Percentiles rank a stretch among this genome's conserved stretches.
Evolutionary conservation across 2,797 vertebrate species (phyloP).

Genomic region (Fratercula arctica): DNA sequence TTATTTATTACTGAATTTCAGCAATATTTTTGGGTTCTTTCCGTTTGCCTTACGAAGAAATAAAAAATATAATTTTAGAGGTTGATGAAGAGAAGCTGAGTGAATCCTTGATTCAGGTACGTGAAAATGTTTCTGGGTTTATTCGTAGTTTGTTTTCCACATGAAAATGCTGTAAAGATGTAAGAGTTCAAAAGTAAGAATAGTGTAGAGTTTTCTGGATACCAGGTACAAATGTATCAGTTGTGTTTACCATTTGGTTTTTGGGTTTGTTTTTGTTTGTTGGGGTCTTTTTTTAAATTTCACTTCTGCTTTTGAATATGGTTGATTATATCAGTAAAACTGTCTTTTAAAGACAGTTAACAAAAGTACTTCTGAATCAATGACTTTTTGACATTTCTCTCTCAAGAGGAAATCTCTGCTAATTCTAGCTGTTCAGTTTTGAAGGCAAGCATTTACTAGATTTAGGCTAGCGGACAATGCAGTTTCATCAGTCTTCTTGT

Average conservation of each 20-base stretch:
- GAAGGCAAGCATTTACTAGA: neutral
- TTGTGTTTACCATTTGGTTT: neutral
- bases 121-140: neutral
- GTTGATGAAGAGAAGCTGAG: constrained; percentile 93
- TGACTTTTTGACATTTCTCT: neutral
- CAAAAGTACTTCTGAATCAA: neutral
- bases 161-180: neutral
- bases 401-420: neutral
- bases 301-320: neutral
- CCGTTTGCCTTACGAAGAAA: constrained; percentile 97
- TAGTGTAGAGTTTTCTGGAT: neutral
- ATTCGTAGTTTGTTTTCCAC: accelerated
- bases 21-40: constrained; percentile 99
- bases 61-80: constrained; percentile 92
- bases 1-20: constrained; percentile 73
- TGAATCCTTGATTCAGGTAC: constrained; percentile 97
- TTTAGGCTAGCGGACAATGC: neutral
- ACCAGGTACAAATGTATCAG: neutral
- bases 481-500: neutral
- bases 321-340: neutral
- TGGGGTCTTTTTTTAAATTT: neutral
- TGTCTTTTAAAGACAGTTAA: neutral
- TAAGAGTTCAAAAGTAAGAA: neutral
- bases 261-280: neutral
- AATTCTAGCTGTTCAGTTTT: neutral